Evolutionary conservation across 2,797 vertebrate genomes (phyloP), one percentile per base, ranked within the genome.

Genomic region (Lateolabrax maculatus): DNA sequence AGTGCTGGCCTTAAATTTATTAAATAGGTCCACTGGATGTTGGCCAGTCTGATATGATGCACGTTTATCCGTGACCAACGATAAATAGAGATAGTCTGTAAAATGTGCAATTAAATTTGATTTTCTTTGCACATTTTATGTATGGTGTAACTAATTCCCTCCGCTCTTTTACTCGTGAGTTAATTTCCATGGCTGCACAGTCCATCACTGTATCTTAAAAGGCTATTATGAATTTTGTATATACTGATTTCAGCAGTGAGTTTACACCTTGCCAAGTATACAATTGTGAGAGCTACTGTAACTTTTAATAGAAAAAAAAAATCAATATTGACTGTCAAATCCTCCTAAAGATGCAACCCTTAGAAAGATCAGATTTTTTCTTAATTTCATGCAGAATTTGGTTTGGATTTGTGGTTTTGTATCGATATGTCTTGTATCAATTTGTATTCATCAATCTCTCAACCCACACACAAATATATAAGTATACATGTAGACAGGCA

Each of bases 71-170:
- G 19, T 70, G 56, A 79, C 18, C 43, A 27, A 23, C 34, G 34
- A 73, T 76, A 27, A 44, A 70, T 23, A 6, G 13, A 66, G 21
- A 62, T 4, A 66, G 62, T 71, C 67, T 78, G 39, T 84, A 75
- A 85, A 85, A 65, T 63, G 49, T 66, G 60, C 37, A 73, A 52
- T 80, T 75, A 71, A 69, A 74, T 63, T 49, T 16, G 13, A 80
- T 72, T 70, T 79, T 79, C 53, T 77, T 27, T 46, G 23, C 37
- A 65, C 12, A 75, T 77, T 73, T 64, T 63, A 67, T 71, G 37
- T 7, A 21, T 34, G 7, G 4, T 48, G 3, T 67, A 41, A 75
- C 16, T 2, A 2, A 49, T 56, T 61, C 5, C 5, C 4, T 6
- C 0, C 8, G 16, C n/a, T 64, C 2, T 75, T 63, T 25, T 29